Evolutionary conservation across 30 jellyfish, hydroid and myxozoan genomes (phyloP), one percentile per base, ranked within the genome.

Genomic region (Clytia hemisphaerica): DNA sequence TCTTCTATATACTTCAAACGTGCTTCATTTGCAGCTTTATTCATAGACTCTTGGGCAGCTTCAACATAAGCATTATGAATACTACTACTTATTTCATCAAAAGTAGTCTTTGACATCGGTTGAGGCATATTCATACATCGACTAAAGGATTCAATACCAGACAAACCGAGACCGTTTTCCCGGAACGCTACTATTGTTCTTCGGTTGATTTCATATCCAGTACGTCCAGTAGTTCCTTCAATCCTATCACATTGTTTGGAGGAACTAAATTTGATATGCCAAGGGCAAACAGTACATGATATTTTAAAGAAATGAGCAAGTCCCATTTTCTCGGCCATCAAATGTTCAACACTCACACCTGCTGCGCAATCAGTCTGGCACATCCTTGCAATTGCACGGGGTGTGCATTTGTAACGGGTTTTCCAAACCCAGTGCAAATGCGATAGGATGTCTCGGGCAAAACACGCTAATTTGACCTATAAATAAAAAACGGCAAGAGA

Each of bases 101-200:
- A 75, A 60, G 80, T 70, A 27, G 79, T 25, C 37, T 75, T 67
- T 6, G 2, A 68, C 88, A 60, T 64, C 29, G 91, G 85, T 14
- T 77, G 83, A 4, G 91, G 91, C 83, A 77, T 77, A 66, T 64
- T 77, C 84, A 77, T 77, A 40, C 91, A 77, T 9, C 62, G 28
- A 53, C 34, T 47, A 51, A 63, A 77, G 7, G 70, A 21, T 67
- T 55, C 35, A 58, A 77, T 48, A 37, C 76, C 92, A 29, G 42
- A 61, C 35, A 38, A 74, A 37, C 84, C 92, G 48, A 9, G 82
- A 24, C 92, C 92, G 1, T 34, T 77, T 63, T 77, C 86, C 1
- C 92, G 83, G 67, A 77, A 77, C 6, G 84, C 84, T n/a, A 67
- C 58, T 9, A 54, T 22, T 15, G 92, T 75, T 31, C 37, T 18